Evolutionary conservation across 2,888 invertebrate species (phyloP).

Genomic region (Lasioglossum zephyrum): DNA sequence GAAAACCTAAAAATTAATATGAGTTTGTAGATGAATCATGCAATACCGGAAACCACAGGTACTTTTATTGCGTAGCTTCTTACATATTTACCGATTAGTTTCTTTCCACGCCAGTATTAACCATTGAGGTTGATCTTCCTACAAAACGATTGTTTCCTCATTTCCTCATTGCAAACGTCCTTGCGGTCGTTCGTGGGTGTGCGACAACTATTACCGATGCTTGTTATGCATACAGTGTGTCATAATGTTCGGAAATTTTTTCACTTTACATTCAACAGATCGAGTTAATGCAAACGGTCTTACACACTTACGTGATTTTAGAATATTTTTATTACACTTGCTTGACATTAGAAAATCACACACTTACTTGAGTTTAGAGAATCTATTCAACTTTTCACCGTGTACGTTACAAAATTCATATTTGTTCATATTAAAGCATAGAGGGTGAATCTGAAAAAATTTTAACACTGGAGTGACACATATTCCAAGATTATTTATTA

Average conservation of each 20-base stretch:
- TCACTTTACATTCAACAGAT: neutral
- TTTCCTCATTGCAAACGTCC: slow-evolving; percentile 35
- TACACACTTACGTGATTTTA: neutral
- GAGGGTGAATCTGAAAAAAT: no score
- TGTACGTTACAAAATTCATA: neutral
- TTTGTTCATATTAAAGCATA: no score
- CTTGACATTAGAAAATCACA: neutral
- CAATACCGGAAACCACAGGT: neutral
- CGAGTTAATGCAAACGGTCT: neutral
- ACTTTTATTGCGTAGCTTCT: neutral
- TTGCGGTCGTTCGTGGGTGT: slow-evolving; percentile 49
- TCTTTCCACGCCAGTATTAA: neutral
- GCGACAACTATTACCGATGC: slow-evolving; percentile 6
- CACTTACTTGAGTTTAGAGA: no score
- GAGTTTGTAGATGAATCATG: neutral
- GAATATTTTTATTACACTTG: neutral
- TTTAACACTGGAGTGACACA: no score
- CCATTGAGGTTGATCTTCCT: slow-evolving; percentile 15
- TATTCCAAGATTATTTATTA: no score
- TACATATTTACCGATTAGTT: neutral
- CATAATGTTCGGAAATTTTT: neutral
- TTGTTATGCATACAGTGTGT: neutral
- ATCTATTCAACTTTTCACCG: neutral
- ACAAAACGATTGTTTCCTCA: slow-evolving; percentile 36
- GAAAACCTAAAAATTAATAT: neutral